Base-by-base conservation (phyloP, 2,888 invertebrate species). In the Plebejus anna region DNA sequence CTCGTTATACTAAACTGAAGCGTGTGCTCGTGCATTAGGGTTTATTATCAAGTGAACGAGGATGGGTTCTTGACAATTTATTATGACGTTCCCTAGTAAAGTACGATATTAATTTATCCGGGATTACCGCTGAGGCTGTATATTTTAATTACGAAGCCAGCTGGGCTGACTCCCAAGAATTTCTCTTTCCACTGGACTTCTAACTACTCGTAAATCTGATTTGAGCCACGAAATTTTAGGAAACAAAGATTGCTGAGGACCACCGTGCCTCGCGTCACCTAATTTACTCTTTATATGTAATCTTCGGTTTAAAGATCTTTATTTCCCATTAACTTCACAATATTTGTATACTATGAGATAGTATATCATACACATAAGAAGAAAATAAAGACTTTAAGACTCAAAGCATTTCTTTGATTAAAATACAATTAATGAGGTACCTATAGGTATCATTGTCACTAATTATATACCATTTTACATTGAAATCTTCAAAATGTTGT, bases 101-200 rank as follows among this genome's bases (percentile, higher is more conserved):
- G 89, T 90, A 90, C 89, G 89, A 89, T 92, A 90, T 92, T 90
- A 89, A 92, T 92, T 90, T 89, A 90, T 91, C 91, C 87, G 85
- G 84, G 81, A 82, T 85, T 85, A 85, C 42, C 13, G 66, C 7
- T 36, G 70, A n/a, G n/a, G 71, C 71, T 42, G 38, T 71, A 71
- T 71, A 42, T 71, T 71, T 71, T 71, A 71, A 71, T 71, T 71
- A 71, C 66, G 66, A 16, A 32, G 66, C 66, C 66, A 36, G 66
- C 66, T 66, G 66, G 13, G 66, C 66, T 1, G 32, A 13, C 32
- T 13, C 66, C 32, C 66, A 5, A 13, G 66, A 66, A 32, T 66
- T 66, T 36, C 16, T 36, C 66, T 66, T 11, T 28, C 9, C 59
- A 59, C 9, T 9, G 9, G 22, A 59, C 22, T 59, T 59, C 22